phyloP scores from a whole-genome alignment of 2,888 invertebrate genomes.

The Cephus pulcher region DNA sequence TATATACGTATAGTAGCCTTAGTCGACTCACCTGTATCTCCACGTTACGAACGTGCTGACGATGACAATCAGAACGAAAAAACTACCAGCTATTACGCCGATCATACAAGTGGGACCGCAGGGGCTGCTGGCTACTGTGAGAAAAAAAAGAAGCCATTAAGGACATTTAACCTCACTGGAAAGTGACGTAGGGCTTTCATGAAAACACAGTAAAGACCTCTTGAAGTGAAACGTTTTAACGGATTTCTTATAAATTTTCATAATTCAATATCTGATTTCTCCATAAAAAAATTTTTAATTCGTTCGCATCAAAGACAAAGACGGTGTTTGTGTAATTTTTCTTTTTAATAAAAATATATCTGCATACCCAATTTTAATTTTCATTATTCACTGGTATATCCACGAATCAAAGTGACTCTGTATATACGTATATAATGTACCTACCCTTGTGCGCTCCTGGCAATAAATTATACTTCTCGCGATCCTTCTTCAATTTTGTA shows the following conservation, averaged over 20 bases:
- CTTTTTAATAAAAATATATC: no score
- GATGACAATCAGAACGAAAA: conserved; percentile 60
- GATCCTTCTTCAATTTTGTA: conserved; percentile 40
- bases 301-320: no score
- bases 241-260: no score
- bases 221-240: no score
- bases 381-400: conserved; percentile 1
- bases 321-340: no score
- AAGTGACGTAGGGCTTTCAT: no score
- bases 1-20: no score
- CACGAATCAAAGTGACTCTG: no score
- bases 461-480: conserved; percentile 38
- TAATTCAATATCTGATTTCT: no score
- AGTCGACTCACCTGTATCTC: conserved; percentile 51
- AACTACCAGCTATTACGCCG: conserved; percentile 64
- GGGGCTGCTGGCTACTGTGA: conserved; percentile 46
- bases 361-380: background rate
- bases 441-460: conserved; percentile 55
- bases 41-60: conserved; percentile 52
- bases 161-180: background rate
- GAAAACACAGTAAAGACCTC: no score
- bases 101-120: conserved; percentile 68
- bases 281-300: no score
- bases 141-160: background rate
- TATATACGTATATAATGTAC: background rate